These are phyloP conservation scores for Phania funesta DNA, from an alignment of 2,888 invertebrate genomes.

Conservation along the genomic window DNA sequence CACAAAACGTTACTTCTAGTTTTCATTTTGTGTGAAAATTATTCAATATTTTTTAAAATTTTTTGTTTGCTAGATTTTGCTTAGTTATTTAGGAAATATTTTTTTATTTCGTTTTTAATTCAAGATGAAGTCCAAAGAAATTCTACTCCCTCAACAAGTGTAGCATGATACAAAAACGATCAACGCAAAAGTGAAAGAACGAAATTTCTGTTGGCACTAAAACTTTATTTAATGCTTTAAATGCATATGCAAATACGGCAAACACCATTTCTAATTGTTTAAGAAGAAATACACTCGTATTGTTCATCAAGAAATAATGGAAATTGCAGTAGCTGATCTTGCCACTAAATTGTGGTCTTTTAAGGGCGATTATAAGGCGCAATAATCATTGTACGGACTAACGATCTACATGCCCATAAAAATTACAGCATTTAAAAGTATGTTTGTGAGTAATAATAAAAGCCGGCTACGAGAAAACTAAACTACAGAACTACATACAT, in stretches of 20 bases:
- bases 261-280: conserved; percentile 36
- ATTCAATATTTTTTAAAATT: not conserved
- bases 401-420: conserved; percentile 34
- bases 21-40: not conserved
- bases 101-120: not conserved
- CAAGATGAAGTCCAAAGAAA: conserved; percentile 25
- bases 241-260: not conserved
- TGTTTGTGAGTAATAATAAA: not conserved
- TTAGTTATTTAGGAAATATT: not conserved
- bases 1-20: not conserved
- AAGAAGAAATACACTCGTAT: not conserved
- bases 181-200: no score
- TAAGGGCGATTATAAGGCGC: not conserved
- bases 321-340: conserved; percentile 32
- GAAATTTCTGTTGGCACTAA: not conserved
- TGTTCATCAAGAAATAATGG: conserved; percentile 8
- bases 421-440: conserved; percentile 58
- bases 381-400: conserved; percentile 1
- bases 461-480: conserved; percentile 18
- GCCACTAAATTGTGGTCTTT: conserved; percentile 23
- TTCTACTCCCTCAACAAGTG: conserved; percentile 48
- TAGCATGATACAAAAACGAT: not conserved
- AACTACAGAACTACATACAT: not conserved
- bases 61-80: not conserved
- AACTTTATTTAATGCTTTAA: not conserved